These are phyloP conservation scores for Melanotaenia pygmaea DNA, from an alignment of 2,797 vertebrate species.

Conservation along the genomic window DNA sequence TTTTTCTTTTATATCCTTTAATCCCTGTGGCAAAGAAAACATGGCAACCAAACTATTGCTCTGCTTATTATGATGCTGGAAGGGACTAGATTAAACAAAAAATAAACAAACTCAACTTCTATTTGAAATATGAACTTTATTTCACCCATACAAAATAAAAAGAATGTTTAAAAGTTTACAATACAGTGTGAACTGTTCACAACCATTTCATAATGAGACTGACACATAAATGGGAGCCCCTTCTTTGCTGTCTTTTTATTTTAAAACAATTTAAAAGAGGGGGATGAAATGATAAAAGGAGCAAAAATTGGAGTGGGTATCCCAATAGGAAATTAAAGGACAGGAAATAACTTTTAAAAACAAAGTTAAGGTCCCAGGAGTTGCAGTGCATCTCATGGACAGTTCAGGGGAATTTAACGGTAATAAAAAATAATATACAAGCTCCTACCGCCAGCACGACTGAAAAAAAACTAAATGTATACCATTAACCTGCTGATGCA, in stretches of 20 bases:
- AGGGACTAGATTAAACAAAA: too few relatives aligned
- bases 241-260: conserved; percentile 54
- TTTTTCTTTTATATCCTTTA: too few relatives aligned
- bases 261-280: conserved; percentile 82
- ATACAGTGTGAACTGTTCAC: conserved; percentile 77
- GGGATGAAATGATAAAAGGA: conserved; percentile 25
- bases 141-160: conserved; percentile 89
- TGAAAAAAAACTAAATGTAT: conserved; percentile 20
- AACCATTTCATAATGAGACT: conserved; percentile 76
- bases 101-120: conserved; percentile 31
- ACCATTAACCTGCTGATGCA: conserved; percentile 42
- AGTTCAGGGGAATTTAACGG: conserved; percentile 20
- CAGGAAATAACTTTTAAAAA: conserved; percentile 67
- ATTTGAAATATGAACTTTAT: conserved; percentile 86
- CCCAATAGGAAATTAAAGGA: conserved; percentile 42
- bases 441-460: conserved; percentile 8
- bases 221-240: conserved; percentile 58
- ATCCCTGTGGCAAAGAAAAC: too few relatives aligned
- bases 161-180: conserved; percentile 86
- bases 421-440: conserved; percentile 35
- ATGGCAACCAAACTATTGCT: too few relatives aligned
- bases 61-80: too few relatives aligned
- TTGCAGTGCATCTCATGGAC: conserved; percentile 46
- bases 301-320: conserved; percentile 29
- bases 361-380: conserved; percentile 64